Conservation (phyloP, 2,113 vertebrate genomes). For the Engraulis encrasicolus region DNA sequence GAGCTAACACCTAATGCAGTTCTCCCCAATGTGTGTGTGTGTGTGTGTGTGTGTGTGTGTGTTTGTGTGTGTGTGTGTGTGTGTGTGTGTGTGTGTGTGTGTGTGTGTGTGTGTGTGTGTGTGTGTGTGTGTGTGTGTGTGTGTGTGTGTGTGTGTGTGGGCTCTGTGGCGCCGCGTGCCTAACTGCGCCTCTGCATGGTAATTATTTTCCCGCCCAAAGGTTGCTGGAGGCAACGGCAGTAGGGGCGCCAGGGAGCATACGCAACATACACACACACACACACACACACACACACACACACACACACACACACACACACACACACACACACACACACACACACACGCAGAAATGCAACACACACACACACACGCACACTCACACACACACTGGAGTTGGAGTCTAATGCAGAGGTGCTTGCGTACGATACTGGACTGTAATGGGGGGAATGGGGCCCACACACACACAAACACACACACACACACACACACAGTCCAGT, state of each 20-base stretch:
- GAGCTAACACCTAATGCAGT: conserved; percentile 78
- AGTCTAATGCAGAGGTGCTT: conserved; percentile 66
- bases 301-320: background rate
- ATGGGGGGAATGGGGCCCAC: too few species aligned
- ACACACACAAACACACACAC: background rate
- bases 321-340: background rate
- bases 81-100: too few species aligned
- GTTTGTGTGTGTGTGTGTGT: too few species aligned
- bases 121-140: too few species aligned
- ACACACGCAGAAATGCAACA: background rate
- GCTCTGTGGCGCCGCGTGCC: conserved; percentile 45
- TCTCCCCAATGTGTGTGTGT: conserved; percentile 74
- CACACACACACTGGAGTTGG: background rate
- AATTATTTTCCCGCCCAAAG: conserved; percentile 84
- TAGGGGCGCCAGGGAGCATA: conserved; percentile 67
- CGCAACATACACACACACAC: background rate
- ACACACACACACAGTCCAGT: conserved; percentile 18
- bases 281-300: background rate
- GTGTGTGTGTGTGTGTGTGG: too few species aligned
- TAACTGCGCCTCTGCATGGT: conserved; percentile 68
- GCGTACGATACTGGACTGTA: too few species aligned
- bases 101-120: too few species aligned
- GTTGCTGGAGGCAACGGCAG: conserved; percentile 80
- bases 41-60: too few species aligned
- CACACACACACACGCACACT: background rate